These are phyloP conservation scores for Orgyia antiqua DNA, from an alignment of 2,888 invertebrate genomes.

Conservation along the genomic window DNA sequence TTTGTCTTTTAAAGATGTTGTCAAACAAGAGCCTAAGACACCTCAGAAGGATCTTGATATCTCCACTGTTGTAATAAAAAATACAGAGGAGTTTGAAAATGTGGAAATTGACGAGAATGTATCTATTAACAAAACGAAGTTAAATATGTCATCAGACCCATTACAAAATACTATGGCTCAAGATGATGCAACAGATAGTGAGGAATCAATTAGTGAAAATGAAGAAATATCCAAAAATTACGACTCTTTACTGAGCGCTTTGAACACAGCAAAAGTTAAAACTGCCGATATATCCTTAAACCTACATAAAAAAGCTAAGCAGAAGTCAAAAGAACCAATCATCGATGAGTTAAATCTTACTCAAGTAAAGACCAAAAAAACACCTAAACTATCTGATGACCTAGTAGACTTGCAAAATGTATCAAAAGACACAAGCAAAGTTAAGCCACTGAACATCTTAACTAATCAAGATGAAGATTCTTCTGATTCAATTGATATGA, in stretches of 20 bases:
- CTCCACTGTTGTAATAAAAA: slow-evolving; percentile 35
- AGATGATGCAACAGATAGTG: slow-evolving; percentile 17
- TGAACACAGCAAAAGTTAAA: slow-evolving; percentile 44
- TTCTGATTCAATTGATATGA: slow-evolving; percentile 57
- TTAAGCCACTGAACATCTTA: too few relatives aligned
- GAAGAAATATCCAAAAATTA: slow-evolving; percentile 58
- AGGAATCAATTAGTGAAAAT: slow-evolving; percentile 46
- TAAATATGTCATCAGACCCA: slow-evolving; percentile 47
- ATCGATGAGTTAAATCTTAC: slow-evolving; percentile 62
- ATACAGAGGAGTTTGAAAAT: slow-evolving; percentile 45
- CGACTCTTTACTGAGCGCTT: slow-evolving; percentile 47
- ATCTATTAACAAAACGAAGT: slow-evolving; percentile 28
- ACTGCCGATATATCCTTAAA: slow-evolving; percentile 47
- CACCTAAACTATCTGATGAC: too few relatives aligned
- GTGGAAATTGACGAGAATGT: slow-evolving; percentile 39
- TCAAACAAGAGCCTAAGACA: slow-evolving; percentile 56
- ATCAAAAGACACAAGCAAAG: too few relatives aligned
- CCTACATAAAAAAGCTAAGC: slow-evolving; percentile 40
- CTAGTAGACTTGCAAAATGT: too few relatives aligned
- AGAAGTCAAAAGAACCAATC: slow-evolving; percentile 37
- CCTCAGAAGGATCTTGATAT: slow-evolving; percentile 43
- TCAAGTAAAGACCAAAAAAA: slow-evolving; percentile 35
- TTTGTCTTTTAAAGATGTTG: slow-evolving; percentile 25
- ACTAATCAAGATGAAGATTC: slow-evolving; percentile 29
- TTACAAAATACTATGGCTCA: slow-evolving; percentile 32